These are phyloP conservation scores for Tapirus terrestris DNA, from an alignment of 2,113 vertebrate species.

Conservation along the genomic window DNA sequence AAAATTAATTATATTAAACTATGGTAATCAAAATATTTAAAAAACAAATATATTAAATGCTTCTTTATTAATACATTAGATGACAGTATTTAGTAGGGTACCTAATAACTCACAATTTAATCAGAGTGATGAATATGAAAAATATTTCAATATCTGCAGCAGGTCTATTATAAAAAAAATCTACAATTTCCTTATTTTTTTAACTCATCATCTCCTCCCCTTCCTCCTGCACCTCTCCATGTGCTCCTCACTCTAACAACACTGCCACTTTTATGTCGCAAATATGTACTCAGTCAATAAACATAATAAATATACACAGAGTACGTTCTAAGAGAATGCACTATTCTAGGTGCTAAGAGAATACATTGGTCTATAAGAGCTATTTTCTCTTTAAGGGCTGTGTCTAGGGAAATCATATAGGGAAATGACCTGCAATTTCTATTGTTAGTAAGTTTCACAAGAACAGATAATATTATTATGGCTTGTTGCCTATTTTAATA, in stretches of 20 bases:
- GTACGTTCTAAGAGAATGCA: neutral
- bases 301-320: neutral
- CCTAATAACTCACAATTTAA: neutral
- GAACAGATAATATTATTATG: neutral
- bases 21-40: neutral
- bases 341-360: neutral
- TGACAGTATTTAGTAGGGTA: neutral
- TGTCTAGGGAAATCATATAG: neutral
- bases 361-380: neutral
- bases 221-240: neutral
- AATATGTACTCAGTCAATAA: no score
- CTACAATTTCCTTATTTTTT: neutral
- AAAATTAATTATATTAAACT: neutral
- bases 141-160: neutral
- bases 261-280: neutral
- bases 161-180: neutral
- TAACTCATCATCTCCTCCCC: neutral
- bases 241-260: no score
- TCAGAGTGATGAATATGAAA: neutral
- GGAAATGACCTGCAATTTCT: neutral
- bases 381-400: neutral
- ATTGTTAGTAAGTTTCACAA: neutral
- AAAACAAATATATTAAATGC: neutral
- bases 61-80: neutral
- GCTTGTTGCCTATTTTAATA: neutral